A percentile compares a stretch with the other conserved stretches of the same genome.
phyloP scores from a whole-genome alignment of 2,113 vertebrate genomes.

The Kryptolebias marmoratus region DNA sequence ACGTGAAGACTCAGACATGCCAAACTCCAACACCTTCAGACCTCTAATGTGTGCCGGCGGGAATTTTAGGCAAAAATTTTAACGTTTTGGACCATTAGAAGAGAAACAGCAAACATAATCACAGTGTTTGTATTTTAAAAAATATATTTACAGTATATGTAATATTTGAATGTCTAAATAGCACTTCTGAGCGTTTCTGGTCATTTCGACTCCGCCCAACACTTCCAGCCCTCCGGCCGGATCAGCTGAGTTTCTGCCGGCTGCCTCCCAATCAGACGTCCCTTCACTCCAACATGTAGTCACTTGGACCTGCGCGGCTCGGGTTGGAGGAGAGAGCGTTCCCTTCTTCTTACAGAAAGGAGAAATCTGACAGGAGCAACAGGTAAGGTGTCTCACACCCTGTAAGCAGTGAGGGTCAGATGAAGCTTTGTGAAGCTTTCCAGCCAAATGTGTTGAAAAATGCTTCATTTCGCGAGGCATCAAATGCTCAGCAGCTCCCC shows the following conservation, averaged over 20 bases:
- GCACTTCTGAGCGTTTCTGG: constrained; percentile 17
- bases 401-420: no score
- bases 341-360: no score
- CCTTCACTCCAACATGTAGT: constrained; percentile 7
- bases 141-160: neutral
- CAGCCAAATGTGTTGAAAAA: no score
- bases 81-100: neutral
- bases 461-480: no score
- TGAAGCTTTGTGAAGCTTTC: no score
- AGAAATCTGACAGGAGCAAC: neutral
- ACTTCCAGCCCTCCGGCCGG: neutral
- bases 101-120: neutral
- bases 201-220: constrained; percentile 34
- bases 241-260: neutral
- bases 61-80: neutral
- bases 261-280: neutral
- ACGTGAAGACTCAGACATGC: no score
- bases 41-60: no score
- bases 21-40: no score
- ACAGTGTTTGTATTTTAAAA: neutral
- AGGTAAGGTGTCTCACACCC: neutral
- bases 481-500: no score
- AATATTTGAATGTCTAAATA: neutral
- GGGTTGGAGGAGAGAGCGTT: no score
- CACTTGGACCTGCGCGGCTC: no score